Conservation (phyloP, 2,888 invertebrate genomes). For the Allophyes oxyacanthae region DNA sequence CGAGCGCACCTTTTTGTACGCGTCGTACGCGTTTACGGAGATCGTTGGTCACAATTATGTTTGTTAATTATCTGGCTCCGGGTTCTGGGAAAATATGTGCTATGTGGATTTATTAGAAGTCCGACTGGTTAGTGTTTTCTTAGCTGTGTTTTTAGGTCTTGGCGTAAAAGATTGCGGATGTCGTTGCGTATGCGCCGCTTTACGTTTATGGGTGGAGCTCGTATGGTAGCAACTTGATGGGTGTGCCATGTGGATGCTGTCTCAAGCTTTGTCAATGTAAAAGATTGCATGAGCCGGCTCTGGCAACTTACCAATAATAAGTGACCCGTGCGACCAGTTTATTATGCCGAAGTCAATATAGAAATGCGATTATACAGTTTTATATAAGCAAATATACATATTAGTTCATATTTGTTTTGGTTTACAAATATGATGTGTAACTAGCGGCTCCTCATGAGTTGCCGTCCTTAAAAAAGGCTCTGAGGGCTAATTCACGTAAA, state of each 20-base stretch:
- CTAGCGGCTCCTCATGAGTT: too few species aligned
- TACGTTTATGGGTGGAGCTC: slow-evolving; percentile 29
- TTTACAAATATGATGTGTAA: too few species aligned
- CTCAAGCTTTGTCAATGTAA: slow-evolving; percentile 6
- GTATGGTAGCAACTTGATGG: slow-evolving; percentile 22
- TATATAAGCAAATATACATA: too few species aligned
- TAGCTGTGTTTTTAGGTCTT: slow-evolving; percentile 42
- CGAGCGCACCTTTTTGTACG: slow-evolving; percentile 62
- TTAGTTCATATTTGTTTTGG: too few species aligned
- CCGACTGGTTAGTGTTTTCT: slow-evolving; percentile 36
- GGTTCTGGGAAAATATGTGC: slow-evolving; percentile 48
- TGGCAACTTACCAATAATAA: not conserved
- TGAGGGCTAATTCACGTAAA: too few species aligned
- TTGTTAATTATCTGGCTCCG: slow-evolving; percentile 54
- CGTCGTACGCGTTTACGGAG: slow-evolving; percentile 58
- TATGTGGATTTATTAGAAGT: slow-evolving; percentile 47
- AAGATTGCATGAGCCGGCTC: slow-evolving; percentile 15
- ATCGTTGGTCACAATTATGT: slow-evolving; percentile 63
- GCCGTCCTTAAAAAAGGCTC: too few species aligned
- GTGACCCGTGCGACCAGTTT: not conserved
- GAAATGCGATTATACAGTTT: too few species aligned
- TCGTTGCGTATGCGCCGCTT: slow-evolving; percentile 37
- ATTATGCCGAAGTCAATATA: not conserved
- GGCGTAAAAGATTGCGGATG: slow-evolving; percentile 44
- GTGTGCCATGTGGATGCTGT: slow-evolving; percentile 15